Percentiles rank a stretch among this genome's conserved stretches.
Conservation (phyloP, 2,113 vertebrate species). For the Scomber scombrus region DNA sequence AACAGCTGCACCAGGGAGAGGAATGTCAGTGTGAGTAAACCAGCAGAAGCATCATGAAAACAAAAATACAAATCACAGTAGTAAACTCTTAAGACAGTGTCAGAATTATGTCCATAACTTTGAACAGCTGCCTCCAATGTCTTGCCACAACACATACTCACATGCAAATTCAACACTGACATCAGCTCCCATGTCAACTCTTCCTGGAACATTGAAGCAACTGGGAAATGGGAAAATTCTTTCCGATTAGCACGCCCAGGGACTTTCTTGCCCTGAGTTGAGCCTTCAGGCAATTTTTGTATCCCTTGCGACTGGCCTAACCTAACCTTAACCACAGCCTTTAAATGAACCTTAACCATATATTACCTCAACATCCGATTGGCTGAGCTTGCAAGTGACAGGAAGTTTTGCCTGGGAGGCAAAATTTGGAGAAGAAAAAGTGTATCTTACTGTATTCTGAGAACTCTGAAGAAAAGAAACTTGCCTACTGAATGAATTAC, state of each 20-base stretch:
- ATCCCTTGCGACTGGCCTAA: background rate
- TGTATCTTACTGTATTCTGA: background rate
- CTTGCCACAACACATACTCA: background rate
- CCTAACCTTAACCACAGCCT: constrained; percentile 26
- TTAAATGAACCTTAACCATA: constrained; percentile 14
- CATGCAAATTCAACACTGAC: constrained; percentile 9
- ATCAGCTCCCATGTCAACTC: constrained; percentile 3
- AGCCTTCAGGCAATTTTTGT: constrained; percentile 23
- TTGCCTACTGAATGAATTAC: background rate
- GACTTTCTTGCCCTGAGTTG: constrained; percentile 25
- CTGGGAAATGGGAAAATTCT: constrained; percentile 14
- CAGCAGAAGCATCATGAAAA: background rate
- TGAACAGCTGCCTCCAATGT: background rate
- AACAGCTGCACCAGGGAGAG: constrained; percentile 8
- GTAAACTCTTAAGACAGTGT: background rate
- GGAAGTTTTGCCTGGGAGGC: too few relatives aligned
- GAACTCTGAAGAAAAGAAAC: background rate
- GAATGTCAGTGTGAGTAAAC: background rate
- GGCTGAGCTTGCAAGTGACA: background rate
- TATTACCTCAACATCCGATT: constrained; percentile 1
- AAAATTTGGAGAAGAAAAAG: background rate
- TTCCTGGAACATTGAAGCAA: constrained; percentile 35
- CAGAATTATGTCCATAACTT: too few relatives aligned
- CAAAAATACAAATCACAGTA: background rate
- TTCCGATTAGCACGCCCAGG: constrained; percentile 1